Evolutionary conservation across 92 coral and sea anemone species (phyloP).

Genomic region (Desmophyllum pertusum): DNA sequence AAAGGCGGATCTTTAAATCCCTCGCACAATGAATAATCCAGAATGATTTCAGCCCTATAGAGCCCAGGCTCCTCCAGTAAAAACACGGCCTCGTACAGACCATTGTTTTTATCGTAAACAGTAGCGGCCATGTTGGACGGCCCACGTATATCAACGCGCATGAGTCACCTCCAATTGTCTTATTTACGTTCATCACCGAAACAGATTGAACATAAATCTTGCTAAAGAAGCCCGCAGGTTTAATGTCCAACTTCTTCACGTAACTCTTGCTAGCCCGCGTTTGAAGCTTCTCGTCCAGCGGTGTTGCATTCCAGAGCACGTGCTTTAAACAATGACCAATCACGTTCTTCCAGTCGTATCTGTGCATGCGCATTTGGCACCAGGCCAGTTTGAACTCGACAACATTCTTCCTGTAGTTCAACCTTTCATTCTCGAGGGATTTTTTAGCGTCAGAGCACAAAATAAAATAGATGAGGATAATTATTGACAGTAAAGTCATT

Average conservation of each 20-base stretch:
- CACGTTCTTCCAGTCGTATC: slow-evolving; percentile 74
- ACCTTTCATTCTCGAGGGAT: slow-evolving; percentile 20
- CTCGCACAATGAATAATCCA: slow-evolving; percentile 77
- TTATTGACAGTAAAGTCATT: slow-evolving; percentile 5
- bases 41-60: slow-evolving; percentile 59
- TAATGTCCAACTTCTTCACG: slow-evolving; percentile 49
- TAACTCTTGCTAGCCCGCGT: slow-evolving; percentile 59
- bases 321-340: slow-evolving; percentile 56
- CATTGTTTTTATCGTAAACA: slow-evolving; percentile 73
- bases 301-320: slow-evolving; percentile 51
- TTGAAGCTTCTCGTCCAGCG: slow-evolving; percentile 18
- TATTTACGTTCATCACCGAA: slow-evolving; percentile 36
- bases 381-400: slow-evolving; percentile 53
- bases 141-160: slow-evolving; percentile 81
- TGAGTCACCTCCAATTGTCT: slow-evolving; percentile 77
- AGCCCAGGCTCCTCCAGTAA: slow-evolving; percentile 72
- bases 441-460: slow-evolving; percentile 18
- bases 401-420: slow-evolving; percentile 38
- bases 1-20: slow-evolving; percentile 82
- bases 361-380: slow-evolving; percentile 71
- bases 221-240: slow-evolving; percentile 62
- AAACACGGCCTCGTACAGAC: slow-evolving; percentile 76
- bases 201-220: slow-evolving; percentile 68
- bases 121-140: slow-evolving; percentile 71
- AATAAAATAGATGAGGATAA: neutral